A percentile compares a stretch with the other conserved stretches of the same genome.
Evolutionary conservation across 2,113 vertebrate species (phyloP).

Genomic region (Dromas ardeola): DNA sequence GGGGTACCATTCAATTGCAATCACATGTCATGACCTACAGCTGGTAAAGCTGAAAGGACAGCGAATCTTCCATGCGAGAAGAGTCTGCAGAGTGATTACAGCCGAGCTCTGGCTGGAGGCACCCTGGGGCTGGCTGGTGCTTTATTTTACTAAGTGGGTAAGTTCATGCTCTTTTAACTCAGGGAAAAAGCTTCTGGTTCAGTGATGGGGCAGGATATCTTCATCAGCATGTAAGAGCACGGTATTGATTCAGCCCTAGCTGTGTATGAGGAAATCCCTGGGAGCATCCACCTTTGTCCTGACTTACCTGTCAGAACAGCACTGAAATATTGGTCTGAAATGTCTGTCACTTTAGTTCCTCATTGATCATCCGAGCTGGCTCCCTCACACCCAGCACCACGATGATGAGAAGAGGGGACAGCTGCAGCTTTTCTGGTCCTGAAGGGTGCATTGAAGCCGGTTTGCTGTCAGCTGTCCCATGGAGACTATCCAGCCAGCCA

Average conservation of each 20-base stretch:
- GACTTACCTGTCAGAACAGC: neutral
- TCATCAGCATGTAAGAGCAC: neutral
- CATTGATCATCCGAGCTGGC: neutral
- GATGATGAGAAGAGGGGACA: neutral
- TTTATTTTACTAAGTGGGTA: neutral
- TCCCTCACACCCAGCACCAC: neutral
- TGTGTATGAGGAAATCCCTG: neutral
- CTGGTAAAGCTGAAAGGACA: neutral
- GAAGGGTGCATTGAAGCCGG: fast-evolving
- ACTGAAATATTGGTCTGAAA: neutral
- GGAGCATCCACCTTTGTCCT: neutral
- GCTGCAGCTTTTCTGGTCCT: neutral
- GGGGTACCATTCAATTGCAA: neutral
- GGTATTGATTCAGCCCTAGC: neutral
- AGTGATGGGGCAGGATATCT: neutral
- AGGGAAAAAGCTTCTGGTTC: neutral
- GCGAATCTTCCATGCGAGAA: neutral
- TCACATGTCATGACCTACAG: neutral
- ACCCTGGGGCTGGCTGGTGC: neutral
- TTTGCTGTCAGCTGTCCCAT: neutral
- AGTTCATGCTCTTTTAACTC: neutral
- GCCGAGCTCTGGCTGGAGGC: neutral
- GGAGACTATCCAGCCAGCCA: neutral
- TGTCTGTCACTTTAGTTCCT: neutral
- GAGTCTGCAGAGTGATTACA: neutral